Evolutionary conservation across 2,888 invertebrate genomes (phyloP).

Genomic region (Sisyra nigra): DNA sequence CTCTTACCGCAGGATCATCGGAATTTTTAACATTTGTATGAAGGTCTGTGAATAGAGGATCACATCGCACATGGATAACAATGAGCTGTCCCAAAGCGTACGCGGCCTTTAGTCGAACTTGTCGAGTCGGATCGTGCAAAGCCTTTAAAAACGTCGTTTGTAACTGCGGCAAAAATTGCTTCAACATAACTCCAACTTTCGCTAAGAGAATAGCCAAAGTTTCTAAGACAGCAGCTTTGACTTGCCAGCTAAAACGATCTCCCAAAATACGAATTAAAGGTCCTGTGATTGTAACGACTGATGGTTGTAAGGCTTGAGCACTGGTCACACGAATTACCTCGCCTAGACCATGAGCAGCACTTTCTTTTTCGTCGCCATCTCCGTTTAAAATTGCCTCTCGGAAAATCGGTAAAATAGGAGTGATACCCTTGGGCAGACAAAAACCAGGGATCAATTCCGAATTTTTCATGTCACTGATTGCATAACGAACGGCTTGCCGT

Average conservation of each 20-base stretch:
- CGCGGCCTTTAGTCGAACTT: conserved; percentile 80
- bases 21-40: conserved; percentile 69
- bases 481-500: conserved; percentile 82
- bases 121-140: conserved; percentile 73
- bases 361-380: conserved; percentile 87
- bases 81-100: conserved; percentile 76
- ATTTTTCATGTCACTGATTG: conserved; percentile 68
- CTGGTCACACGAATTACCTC: conserved; percentile 72
- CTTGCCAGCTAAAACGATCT: conserved; percentile 83
- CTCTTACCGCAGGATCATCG: conserved; percentile 63
- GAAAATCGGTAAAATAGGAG: conserved; percentile 87
- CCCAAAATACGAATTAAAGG: conserved; percentile 95
- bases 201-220: conserved; percentile 81
- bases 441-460: conserved; percentile 76
- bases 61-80: conserved; percentile 82
- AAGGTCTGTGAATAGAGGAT: conserved; percentile 88
- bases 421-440: conserved; percentile 80
- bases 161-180: conserved; percentile 95
- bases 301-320: conserved; percentile 78
- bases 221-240: conserved; percentile 91
- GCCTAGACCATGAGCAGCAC: conserved; percentile 76
- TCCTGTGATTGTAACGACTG: conserved; percentile 94
- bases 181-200: conserved; percentile 88
- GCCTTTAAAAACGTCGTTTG: conserved; percentile 97
- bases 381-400: conserved; percentile 94